Evolutionary conservation across 2,113 vertebrate genomes (phyloP).

Genomic region (Ptychochromis oligacanthus): DNA sequence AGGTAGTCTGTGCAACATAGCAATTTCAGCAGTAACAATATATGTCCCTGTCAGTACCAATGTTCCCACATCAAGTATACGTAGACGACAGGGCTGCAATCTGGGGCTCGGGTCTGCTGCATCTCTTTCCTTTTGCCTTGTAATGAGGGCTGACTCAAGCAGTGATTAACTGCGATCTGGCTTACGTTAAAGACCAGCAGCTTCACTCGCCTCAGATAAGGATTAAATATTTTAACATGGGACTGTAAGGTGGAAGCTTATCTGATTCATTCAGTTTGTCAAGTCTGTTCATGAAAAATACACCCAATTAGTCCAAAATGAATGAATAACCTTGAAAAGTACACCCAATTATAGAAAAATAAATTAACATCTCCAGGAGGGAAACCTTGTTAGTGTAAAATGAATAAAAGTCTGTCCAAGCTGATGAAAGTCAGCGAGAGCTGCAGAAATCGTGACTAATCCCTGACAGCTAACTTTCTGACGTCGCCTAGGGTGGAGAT

Average conservation of each 20-base stretch:
- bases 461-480: not conserved
- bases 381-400: conserved; percentile 39
- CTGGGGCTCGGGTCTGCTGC: conserved; percentile 68
- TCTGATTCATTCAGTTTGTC: conserved; percentile 24
- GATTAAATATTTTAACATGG: conserved; percentile 59
- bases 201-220: conserved; percentile 41
- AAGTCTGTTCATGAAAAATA: conserved; percentile 22
- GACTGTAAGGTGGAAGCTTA: conserved; percentile 35
- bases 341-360: conserved; percentile 27
- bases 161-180: conserved; percentile 74
- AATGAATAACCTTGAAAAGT: conserved; percentile 37
- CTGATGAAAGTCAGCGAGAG: not conserved
- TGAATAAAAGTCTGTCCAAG: conserved; percentile 6
- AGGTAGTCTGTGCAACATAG: conserved; percentile 47
- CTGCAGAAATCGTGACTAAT: conserved; percentile 5
- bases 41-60: conserved; percentile 70
- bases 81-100: conserved; percentile 68
- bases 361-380: conserved; percentile 10
- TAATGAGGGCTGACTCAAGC: conserved; percentile 78
- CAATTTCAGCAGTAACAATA: conserved; percentile 57
- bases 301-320: conserved; percentile 45
- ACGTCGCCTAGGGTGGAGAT: not conserved
- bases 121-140: conserved; percentile 60
- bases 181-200: conserved; percentile 69
- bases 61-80: conserved; percentile 67